Percentiles rank a stretch among this genome's conserved stretches.
Evolutionary conservation across 1,140 invertebrate genomes (phyloP).

Genomic region (Zaprionus camerounensis): DNA sequence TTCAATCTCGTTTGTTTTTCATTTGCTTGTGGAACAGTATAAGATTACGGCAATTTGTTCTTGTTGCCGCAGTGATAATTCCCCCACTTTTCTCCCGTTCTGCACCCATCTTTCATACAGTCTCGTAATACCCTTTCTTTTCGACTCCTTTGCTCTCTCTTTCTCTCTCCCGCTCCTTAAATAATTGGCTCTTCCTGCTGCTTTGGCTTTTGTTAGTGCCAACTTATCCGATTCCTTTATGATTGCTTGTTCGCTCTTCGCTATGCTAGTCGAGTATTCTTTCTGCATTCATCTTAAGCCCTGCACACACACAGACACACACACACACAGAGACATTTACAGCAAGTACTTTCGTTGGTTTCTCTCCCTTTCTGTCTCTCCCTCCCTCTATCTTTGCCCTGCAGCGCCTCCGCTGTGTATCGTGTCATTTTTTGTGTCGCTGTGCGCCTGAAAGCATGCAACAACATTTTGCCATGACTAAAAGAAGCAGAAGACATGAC

Average conservation of each 20-base stretch:
- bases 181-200: neutral
- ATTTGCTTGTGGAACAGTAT: neutral
- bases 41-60: conserved; percentile 10
- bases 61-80: neutral
- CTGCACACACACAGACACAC: conserved; percentile 12
- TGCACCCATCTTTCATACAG: neutral
- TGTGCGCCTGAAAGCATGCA: conserved; percentile 22
- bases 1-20: conserved; percentile 1
- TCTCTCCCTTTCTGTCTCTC: neutral
- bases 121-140: neutral
- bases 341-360: neutral
- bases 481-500: neutral
- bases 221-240: conserved; percentile 6
- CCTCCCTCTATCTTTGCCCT: neutral
- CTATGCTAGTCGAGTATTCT: neutral
- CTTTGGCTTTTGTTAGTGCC: conserved; percentile 7
- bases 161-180: neutral
- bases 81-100: neutral
- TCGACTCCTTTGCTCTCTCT: neutral
- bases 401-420: neutral
- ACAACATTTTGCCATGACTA: conserved; percentile 16
- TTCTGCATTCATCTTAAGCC: conserved; percentile 3
- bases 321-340: conserved; percentile 7
- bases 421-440: neutral
- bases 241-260: conserved; percentile 5